Percentiles rank a stretch among this genome's conserved stretches.
These are phyloP conservation scores for Heliconius hermathena DNA, from an alignment of 1,140 invertebrate species.

Conservation along the genomic window DNA sequence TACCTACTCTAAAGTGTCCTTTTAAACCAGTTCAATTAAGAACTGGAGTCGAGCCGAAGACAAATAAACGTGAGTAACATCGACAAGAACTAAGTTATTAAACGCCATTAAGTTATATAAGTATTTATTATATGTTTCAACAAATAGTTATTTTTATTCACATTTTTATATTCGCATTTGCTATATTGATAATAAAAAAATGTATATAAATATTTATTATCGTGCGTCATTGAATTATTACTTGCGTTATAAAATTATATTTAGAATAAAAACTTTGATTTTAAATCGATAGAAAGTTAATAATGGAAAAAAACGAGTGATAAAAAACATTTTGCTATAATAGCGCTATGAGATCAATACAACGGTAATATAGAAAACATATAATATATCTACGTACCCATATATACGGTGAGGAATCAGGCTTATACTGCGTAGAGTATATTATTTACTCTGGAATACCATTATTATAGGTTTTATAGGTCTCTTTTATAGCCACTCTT, in stretches of 20 bases:
- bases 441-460: conserved; percentile 27
- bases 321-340: background rate
- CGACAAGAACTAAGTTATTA: background rate
- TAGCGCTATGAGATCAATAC: background rate
- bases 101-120: background rate
- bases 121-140: background rate
- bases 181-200: conserved; percentile 4
- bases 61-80: conserved; percentile 16
- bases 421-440: conserved; percentile 17
- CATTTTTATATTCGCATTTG: background rate
- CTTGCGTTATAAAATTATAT: background rate
- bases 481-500: conserved; percentile 31
- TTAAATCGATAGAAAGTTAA: background rate
- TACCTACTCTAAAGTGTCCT: conserved; percentile 16
- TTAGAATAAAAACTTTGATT: background rate
- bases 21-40: conserved; percentile 25
- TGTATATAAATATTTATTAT: conserved; percentile 4
- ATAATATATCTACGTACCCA: background rate
- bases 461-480: conserved; percentile 28
- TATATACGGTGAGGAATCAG: conserved; percentile 10
- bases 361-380: background rate
- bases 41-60: conserved; percentile 16
- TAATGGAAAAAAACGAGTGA: background rate
- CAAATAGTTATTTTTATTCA: background rate
- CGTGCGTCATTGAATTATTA: background rate